These are phyloP conservation scores for Drosophila trapezifrons DNA, from an alignment of 1,140 invertebrate genomes.

Conservation along the genomic window DNA sequence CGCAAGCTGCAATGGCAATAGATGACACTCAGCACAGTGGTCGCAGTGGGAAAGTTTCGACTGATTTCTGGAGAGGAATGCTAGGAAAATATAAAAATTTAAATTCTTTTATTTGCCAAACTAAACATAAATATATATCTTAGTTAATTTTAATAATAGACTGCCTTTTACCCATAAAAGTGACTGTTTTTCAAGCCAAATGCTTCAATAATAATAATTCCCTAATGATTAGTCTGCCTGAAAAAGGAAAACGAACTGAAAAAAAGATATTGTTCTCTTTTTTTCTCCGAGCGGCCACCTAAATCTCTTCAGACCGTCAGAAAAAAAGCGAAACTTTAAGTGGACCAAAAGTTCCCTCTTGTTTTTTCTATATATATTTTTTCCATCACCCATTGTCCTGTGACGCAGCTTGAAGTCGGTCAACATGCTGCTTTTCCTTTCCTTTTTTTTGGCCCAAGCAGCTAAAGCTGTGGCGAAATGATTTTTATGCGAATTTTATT, in stretches of 20 bases:
- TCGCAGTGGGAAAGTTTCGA: background rate
- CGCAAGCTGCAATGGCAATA: constrained; percentile 54
- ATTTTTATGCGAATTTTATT: constrained; percentile 82
- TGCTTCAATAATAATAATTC: constrained; percentile 3
- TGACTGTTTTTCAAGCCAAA: constrained; percentile 3
- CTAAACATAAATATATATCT: background rate
- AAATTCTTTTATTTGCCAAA: background rate
- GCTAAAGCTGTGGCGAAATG: constrained; percentile 60
- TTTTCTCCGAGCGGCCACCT: background rate
- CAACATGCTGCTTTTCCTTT: constrained; percentile 53
- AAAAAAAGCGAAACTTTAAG: constrained; percentile 1
- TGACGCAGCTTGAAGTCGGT: constrained; percentile 59
- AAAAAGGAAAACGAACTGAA: background rate
- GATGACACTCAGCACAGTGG: constrained; percentile 32
- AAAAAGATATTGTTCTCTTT: background rate
- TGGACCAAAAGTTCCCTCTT: background rate
- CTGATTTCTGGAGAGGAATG: background rate
- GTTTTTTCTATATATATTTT: constrained; percentile 6
- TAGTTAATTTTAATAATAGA: background rate
- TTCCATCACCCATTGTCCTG: constrained; percentile 28
- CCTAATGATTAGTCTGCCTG: constrained; percentile 4
- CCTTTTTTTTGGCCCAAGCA: background rate
- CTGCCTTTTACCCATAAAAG: background rate
- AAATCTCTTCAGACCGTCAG: background rate
- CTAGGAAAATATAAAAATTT: background rate